These are phyloP conservation scores for Glossosoma conforme DNA, from an alignment of 1,140 invertebrate species.

Conservation along the genomic window DNA sequence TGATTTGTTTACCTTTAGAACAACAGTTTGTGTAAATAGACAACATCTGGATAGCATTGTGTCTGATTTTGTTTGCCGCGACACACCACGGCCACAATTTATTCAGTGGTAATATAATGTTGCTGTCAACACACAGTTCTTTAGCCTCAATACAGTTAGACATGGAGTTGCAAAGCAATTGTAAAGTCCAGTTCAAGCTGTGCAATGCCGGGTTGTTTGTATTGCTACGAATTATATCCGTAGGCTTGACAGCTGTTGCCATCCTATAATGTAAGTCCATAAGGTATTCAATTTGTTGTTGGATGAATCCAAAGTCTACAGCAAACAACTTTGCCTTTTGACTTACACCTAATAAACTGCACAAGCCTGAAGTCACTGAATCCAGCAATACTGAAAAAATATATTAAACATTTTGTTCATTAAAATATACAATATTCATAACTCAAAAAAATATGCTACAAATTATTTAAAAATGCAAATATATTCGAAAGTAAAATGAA, in stretches of 20 bases:
- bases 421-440: too few species aligned
- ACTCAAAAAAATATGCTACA: too few species aligned
- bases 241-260: constrained; percentile 6
- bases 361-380: constrained; percentile 18
- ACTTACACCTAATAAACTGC: constrained; percentile 20
- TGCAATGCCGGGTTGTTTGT: constrained; percentile 15
- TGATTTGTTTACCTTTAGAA: constrained; percentile 19
- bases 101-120: constrained; percentile 24
- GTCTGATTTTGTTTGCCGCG: constrained; percentile 12
- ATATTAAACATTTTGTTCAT: constrained; percentile 4
- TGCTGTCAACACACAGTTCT: constrained; percentile 17
- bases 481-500: too few species aligned
- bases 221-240: constrained; percentile 13
- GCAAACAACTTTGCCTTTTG: constrained; percentile 19
- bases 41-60: constrained; percentile 24
- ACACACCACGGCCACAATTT: constrained; percentile 28
- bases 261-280: constrained; percentile 21
- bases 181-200: constrained; percentile 22
- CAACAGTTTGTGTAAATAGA: constrained; percentile 23
- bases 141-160: constrained; percentile 20
- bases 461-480: too few species aligned
- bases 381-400: constrained; percentile 19
- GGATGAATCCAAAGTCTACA: constrained; percentile 12
- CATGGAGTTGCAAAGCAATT: constrained; percentile 19
- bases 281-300: constrained; percentile 19